phyloP scores from a whole-genome alignment of 2,888 invertebrate species.

The Dasypolia templi region DNA sequence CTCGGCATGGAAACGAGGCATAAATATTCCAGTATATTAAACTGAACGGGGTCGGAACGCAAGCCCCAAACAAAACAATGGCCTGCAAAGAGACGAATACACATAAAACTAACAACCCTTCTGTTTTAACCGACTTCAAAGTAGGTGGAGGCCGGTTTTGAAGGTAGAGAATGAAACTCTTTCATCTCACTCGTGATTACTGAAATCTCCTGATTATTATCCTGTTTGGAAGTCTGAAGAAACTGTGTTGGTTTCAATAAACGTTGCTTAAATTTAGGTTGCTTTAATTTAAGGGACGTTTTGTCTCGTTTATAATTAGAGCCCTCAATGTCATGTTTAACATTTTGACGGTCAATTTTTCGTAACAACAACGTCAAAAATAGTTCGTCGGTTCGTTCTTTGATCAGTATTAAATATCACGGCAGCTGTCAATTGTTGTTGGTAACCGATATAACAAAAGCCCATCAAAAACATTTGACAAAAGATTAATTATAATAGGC shows the following conservation, averaged over 20 bases:
- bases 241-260: background rate
- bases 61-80: conserved; percentile 43
- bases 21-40: conserved; percentile 61
- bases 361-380: too few species aligned
- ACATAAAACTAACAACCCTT: conserved; percentile 50
- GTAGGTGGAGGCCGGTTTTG: background rate
- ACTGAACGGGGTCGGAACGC: conserved; percentile 43
- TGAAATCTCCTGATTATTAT: background rate
- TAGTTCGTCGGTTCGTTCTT: too few species aligned
- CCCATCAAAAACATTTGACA: background rate
- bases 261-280: background rate
- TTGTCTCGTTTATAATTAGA: background rate
- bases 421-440: background rate
- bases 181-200: background rate
- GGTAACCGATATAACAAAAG: background rate
- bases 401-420: too few species aligned
- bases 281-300: too few species aligned
- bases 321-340: background rate
- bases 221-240: background rate
- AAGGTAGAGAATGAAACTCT: background rate
- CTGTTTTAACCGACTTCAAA: conserved; percentile 48
- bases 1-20: conserved; percentile 43
- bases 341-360: background rate
- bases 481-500: too few species aligned
- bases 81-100: conserved; percentile 36